A percentile compares a stretch with the other conserved stretches of the same genome.
Evolutionary conservation across 1,140 invertebrate genomes (phyloP).

Genomic region (Euschistus heros): DNA sequence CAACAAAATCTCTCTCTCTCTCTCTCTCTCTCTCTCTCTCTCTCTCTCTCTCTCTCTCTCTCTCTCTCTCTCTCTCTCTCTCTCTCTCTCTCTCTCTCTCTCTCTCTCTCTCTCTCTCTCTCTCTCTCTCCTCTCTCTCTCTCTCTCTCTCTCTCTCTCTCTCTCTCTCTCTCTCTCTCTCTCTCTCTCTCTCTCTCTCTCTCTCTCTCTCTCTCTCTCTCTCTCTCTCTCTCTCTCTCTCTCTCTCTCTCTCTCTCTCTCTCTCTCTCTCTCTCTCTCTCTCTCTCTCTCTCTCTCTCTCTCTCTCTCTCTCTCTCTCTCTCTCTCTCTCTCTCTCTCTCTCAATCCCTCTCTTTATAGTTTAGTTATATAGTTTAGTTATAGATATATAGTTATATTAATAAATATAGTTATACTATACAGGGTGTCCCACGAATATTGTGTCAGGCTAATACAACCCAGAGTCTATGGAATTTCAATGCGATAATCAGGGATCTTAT

Average conservation of each 20-base stretch:
- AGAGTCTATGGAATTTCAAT: too few species aligned
- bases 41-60: constrained; percentile 21
- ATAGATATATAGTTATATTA: too few species aligned
- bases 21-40: constrained; percentile 11
- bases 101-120: constrained; percentile 19
- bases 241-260: constrained; percentile 14
- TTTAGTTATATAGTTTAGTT: too few species aligned
- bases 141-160: not conserved
- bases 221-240: constrained; percentile 6
- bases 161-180: not conserved
- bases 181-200: not conserved
- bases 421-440: too few species aligned
- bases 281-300: constrained; percentile 22
- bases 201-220: not conserved
- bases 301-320: constrained; percentile 17
- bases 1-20: too few species aligned
- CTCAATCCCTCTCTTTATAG: constrained; percentile 17
- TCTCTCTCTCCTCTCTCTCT: constrained; percentile 10
- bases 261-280: constrained; percentile 14
- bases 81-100: constrained; percentile 19
- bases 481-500: too few species aligned
- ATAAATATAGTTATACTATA: too few species aligned
- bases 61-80: constrained; percentile 16
- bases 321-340: constrained; percentile 16
- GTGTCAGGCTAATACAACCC: too few species aligned